These are phyloP conservation scores for Volucella inflata DNA, from an alignment of 2,888 invertebrate species.

Conservation along the genomic window DNA sequence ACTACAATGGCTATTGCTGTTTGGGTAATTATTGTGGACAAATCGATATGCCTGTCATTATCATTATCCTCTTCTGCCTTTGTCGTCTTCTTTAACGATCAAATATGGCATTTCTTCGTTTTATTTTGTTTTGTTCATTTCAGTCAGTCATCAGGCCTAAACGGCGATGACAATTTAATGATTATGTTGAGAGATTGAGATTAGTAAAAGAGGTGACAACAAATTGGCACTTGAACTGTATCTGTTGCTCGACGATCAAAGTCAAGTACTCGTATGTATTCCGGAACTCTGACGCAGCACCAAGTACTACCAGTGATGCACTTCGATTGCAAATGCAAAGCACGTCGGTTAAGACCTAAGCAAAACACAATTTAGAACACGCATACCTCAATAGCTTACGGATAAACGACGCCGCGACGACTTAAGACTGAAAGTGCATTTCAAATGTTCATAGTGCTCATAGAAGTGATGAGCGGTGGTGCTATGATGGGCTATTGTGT, in stretches of 20 bases:
- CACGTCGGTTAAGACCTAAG: slow-evolving; percentile 33
- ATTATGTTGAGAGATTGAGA: not conserved
- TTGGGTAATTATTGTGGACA: slow-evolving; percentile 54
- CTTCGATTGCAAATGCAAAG: slow-evolving; percentile 27
- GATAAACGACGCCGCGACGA: slow-evolving; percentile 11
- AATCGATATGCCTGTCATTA: slow-evolving; percentile 53
- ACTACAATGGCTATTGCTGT: slow-evolving; percentile 20
- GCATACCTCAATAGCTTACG: slow-evolving; percentile 39
- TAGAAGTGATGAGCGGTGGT: no score
- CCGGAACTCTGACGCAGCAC: slow-evolving; percentile 54
- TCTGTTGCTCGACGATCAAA: not conserved
- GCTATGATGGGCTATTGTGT: slow-evolving; percentile 16
- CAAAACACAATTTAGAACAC: slow-evolving; percentile 72
- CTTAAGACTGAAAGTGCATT: slow-evolving; percentile 73
- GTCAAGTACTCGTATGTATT: slow-evolving; percentile 21
- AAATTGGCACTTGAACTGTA: slow-evolving; percentile 10
- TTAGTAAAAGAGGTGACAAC: not conserved
- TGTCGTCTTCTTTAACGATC: not conserved
- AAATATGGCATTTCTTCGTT: no score
- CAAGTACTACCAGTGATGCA: not conserved
- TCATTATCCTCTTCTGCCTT: not conserved
- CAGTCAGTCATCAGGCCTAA: not conserved
- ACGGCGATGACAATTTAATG: not conserved
- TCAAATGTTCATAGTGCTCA: slow-evolving; percentile 20
- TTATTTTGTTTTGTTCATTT: no score